A percentile compares a stretch with the other conserved stretches of the same genome.
Evolutionary conservation across 2,888 invertebrate genomes (phyloP).

Genomic region (Tricholauxania praeusta): DNA sequence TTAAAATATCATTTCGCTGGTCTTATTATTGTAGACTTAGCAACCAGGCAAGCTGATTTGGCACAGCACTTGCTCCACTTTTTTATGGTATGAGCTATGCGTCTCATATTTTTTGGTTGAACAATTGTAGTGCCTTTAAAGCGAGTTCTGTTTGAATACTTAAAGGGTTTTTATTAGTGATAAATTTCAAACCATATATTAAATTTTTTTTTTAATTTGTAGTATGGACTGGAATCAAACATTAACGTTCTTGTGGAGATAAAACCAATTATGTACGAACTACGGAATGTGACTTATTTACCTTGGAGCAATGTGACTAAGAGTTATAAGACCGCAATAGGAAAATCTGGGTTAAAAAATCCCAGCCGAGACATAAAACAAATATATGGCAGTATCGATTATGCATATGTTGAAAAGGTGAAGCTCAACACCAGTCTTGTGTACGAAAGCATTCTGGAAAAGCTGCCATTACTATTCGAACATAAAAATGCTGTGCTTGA

Average conservation of each 20-base stretch:
- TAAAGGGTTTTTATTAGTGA: no score
- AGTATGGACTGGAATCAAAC: slow-evolving; percentile 60
- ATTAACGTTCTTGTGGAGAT: slow-evolving; percentile 62
- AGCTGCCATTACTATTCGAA: slow-evolving; percentile 58
- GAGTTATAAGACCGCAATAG: slow-evolving; percentile 61
- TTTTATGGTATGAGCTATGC: no score
- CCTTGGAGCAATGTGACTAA: slow-evolving; percentile 61
- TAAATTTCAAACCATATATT: no score
- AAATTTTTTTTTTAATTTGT: background rate
- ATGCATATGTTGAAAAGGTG: slow-evolving; percentile 60
- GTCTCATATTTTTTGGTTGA: no score
- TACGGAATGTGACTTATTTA: slow-evolving; percentile 59
- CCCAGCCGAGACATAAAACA: slow-evolving; percentile 56
- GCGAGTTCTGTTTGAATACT: no score
- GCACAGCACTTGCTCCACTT: no score
- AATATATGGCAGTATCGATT: slow-evolving; percentile 60
- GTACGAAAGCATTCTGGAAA: slow-evolving; percentile 45
- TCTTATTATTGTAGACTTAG: no score
- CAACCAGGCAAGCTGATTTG: no score
- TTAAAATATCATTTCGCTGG: no score
- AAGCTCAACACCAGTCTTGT: slow-evolving; percentile 54
- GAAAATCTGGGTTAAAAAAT: slow-evolving; percentile 55
- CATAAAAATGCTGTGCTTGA: slow-evolving; percentile 58
- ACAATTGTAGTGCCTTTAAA: no score
- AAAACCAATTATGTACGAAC: slow-evolving; percentile 59